Conservation (phyloP, 2,888 invertebrate genomes). For the Poecilus cupreus region DNA sequence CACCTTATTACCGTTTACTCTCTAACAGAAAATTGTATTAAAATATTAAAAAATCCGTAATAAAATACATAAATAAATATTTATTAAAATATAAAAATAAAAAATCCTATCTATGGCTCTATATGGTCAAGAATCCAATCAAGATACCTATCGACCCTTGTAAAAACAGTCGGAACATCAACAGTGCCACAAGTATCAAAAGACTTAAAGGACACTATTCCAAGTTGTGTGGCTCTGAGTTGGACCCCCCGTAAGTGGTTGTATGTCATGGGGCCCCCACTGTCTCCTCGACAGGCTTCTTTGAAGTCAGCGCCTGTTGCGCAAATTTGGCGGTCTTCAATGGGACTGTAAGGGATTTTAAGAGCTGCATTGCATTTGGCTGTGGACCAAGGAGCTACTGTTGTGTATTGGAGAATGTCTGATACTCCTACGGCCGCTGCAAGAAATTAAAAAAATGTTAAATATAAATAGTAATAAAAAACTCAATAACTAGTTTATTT, state of each 20-base stretch:
- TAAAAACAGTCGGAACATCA: constrained; percentile 72
- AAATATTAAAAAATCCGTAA: neutral
- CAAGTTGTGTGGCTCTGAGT: constrained; percentile 69
- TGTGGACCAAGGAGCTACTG: constrained; percentile 66
- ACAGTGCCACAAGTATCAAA: constrained; percentile 69
- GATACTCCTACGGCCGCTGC: constrained; percentile 67
- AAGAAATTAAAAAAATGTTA: constrained; percentile 54
- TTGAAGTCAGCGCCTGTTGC: constrained; percentile 69
- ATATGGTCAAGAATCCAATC: constrained; percentile 72
- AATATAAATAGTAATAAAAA: too few species aligned
- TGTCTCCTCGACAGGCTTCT: constrained; percentile 73
- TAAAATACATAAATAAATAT: constrained; percentile 46
- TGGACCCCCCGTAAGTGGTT: constrained; percentile 62
- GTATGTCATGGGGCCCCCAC: constrained; percentile 72
- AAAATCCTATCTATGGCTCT: constrained; percentile 62
- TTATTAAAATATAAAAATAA: constrained; percentile 53
- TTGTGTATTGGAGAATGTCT: constrained; percentile 65
- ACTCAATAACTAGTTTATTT: too few species aligned
- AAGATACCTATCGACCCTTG: constrained; percentile 70
- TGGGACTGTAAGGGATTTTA: constrained; percentile 60
- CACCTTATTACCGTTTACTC: neutral
- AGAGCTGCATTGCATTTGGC: constrained; percentile 65
- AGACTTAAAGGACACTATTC: constrained; percentile 73
- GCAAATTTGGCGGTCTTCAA: constrained; percentile 72
- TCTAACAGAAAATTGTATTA: neutral